These are phyloP conservation scores for Liparis tanakae DNA, from an alignment of 2,797 vertebrate genomes.

Conservation along the genomic window DNA sequence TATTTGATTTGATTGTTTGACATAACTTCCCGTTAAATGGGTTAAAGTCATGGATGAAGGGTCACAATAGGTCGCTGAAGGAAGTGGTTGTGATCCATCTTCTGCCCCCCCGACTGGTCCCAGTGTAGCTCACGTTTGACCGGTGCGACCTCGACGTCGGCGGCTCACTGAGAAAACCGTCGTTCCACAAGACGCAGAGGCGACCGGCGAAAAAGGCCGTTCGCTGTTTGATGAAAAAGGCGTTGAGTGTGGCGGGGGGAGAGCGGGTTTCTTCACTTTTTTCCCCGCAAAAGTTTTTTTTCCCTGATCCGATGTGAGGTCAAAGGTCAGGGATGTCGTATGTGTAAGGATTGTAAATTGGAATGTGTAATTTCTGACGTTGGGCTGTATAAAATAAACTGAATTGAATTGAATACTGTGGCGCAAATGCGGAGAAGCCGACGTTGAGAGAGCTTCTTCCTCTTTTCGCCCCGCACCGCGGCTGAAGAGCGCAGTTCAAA, in stretches of 20 bases:
- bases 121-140: not conserved
- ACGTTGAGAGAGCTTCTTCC: constrained; percentile 42
- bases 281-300: too few species aligned
- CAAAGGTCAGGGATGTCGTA: too few species aligned
- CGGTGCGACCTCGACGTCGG: not conserved
- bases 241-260: constrained; percentile 22
- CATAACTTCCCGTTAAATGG: not conserved
- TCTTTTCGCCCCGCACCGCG: constrained; percentile 21
- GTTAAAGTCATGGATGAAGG: not conserved
- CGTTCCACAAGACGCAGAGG: constrained; percentile 27
- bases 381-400: too few species aligned
- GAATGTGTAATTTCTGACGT: too few species aligned
- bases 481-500: constrained; percentile 60
- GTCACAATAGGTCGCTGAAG: not conserved
- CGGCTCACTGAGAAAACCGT: not conserved
- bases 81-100: not conserved
- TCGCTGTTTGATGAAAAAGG: constrained; percentile 21
- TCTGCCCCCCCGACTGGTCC: not conserved
- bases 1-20: too few species aligned
- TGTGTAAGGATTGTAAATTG: too few species aligned
- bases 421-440: constrained; percentile 16
- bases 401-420: not conserved
- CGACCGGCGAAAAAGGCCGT: constrained; percentile 37
- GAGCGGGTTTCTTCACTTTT: too few species aligned
- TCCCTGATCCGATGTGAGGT: too few species aligned